These are phyloP conservation scores for Procambarus virginalis DNA, from an alignment of 1,140 invertebrate species.

Conservation along the genomic window DNA sequence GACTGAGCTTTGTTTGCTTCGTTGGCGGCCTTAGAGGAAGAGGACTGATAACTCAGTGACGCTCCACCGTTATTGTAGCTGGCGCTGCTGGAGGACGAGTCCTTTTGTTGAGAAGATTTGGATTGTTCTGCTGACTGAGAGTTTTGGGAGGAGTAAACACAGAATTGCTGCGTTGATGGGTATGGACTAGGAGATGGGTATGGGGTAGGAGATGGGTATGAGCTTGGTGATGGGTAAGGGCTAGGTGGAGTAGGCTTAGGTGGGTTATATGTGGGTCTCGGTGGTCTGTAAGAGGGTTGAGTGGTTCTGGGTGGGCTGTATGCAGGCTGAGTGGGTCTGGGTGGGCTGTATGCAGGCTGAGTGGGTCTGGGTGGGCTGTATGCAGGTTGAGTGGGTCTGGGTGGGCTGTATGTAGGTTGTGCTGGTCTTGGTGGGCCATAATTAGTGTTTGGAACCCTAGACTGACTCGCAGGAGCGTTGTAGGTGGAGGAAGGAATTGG, in stretches of 20 bases:
- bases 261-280: neutral
- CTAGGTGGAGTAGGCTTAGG: neutral
- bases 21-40: slow-evolving; percentile 24
- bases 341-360: slow-evolving; percentile 3
- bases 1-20: slow-evolving; percentile 28
- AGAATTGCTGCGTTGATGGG: neutral
- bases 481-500: neutral
- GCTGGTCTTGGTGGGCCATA: neutral
- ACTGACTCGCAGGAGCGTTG: neutral
- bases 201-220: too few species aligned
- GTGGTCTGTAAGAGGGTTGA: neutral
- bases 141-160: slow-evolving; percentile 20
- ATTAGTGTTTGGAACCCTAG: neutral
- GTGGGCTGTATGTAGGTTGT: neutral
- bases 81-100: slow-evolving; percentile 11
- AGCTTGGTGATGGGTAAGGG: too few species aligned
- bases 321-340: neutral
- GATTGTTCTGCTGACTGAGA: slow-evolving; percentile 40
- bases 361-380: slow-evolving; percentile 4
- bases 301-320: neutral
- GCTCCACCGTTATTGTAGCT: slow-evolving; percentile 24
- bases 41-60: slow-evolving; percentile 16
- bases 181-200: neutral
- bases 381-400: slow-evolving; percentile 6
- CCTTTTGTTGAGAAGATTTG: slow-evolving; percentile 3